Conservation (phyloP, 2,797 vertebrate species). For the Calcarius lapponicus region DNA sequence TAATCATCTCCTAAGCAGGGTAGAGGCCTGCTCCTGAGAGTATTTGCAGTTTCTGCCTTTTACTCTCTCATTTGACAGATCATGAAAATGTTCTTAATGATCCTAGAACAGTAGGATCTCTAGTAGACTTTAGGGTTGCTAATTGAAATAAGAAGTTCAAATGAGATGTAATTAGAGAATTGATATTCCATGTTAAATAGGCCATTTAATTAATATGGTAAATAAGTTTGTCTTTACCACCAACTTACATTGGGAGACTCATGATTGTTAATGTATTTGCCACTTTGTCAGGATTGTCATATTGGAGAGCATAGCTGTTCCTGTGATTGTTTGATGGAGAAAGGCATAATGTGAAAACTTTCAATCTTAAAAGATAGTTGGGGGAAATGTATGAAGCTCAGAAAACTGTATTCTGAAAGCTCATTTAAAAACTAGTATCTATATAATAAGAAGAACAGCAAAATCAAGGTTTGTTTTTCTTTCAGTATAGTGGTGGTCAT, state of each 20-base stretch:
- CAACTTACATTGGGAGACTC: constrained; percentile 53
- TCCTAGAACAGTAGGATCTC: constrained; percentile 69
- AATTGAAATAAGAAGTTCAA: constrained; percentile 78
- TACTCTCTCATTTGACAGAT: constrained; percentile 70
- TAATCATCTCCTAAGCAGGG: constrained; percentile 68
- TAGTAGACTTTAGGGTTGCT: constrained; percentile 68
- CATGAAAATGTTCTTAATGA: constrained; percentile 76
- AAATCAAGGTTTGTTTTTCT: not conserved
- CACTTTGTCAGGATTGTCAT: not conserved
- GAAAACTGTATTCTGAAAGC: not conserved
- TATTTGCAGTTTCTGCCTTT: constrained; percentile 63
- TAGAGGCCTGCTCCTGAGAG: constrained; percentile 69
- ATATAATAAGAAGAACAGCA: not conserved
- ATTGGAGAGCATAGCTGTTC: not conserved
- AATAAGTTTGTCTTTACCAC: constrained; percentile 76
- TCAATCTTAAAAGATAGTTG: not conserved
- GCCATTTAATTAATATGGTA: constrained; percentile 79
- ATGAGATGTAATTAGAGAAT: constrained; percentile 77
- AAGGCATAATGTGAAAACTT: not conserved
- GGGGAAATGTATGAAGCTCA: not conserved
- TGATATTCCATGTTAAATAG: constrained; percentile 79
- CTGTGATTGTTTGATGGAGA: not conserved
- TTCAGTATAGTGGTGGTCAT: not conserved
- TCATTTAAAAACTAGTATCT: not conserved
- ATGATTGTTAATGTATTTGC: constrained; percentile 38